Evolutionary conservation across 2,797 vertebrate species (phyloP), one percentile per base, ranked within the genome.

Genomic region (Scolopax bukidnonensis): DNA sequence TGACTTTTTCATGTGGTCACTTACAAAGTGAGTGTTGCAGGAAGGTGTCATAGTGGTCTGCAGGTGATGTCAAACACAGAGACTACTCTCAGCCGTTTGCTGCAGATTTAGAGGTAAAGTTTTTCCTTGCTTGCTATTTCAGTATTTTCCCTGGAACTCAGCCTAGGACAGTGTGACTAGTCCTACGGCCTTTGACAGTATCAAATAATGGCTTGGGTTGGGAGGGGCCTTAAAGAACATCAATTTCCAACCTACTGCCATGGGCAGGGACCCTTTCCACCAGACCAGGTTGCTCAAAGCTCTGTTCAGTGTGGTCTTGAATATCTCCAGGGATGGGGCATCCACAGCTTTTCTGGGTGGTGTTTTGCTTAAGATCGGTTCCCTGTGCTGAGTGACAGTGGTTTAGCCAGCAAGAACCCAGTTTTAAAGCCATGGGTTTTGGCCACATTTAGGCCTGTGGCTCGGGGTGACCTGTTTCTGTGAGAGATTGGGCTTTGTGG

Each of bases 321-420:
- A 59, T 15, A 2, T 15, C 33, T 59, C n/a, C 56, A 36, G 23
- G 56, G 56, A 16, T 16, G 10, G 56, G 56, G 56, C n/a, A 59
- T 21, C n/a, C 13, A 57, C n/a, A 57, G 54, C 12, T 33, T 33
- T 20, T 57, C n/a, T 33, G 54, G 54, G 54, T 12, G 53, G 28
- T 6, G 4, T 68, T 95, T 38, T 3, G 2, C 24, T 56, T 0
- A 27, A 41, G 24, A 45, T 64, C 20, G 23, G 19, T 32, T 86
- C 24, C 15, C 53, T 0, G 0, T 40, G 20, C 57, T 16, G 18
- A 15, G 6, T 47, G 65, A 6, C 41, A 47, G 67, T 4, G 6
- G 24, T 65, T 63, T 59, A 51, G 43, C 68, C 19, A 54, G 69
- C 50, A 88, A 43, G 54, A 3, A 0, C 40, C 3, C 9, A 8